Conservation (phyloP, 35 echinoderm and acorn worm species). For the Ophioderma brevispina region DNA sequence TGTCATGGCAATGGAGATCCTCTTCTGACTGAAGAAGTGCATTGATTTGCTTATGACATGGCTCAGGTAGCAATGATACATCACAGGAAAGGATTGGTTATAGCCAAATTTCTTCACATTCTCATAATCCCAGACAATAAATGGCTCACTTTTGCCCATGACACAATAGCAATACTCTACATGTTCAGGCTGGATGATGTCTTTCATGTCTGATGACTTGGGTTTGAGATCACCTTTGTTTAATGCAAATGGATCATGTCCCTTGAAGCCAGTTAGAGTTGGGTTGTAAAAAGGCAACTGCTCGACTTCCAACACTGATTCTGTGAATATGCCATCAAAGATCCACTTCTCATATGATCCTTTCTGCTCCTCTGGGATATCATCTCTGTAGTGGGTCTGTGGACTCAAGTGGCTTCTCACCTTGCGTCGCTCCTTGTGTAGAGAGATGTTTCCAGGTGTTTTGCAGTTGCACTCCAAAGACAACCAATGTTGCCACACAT, state of each 20-base stretch:
- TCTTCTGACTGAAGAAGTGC: slow-evolving; percentile 10
- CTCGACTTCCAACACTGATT: not conserved
- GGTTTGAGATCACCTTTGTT: not conserved
- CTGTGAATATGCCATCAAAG: slow-evolving; percentile 15
- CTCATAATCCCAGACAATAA: slow-evolving; percentile 58
- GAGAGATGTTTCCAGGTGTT: not conserved
- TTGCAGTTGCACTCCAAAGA: slow-evolving; percentile 7
- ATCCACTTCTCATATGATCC: slow-evolving; percentile 31
- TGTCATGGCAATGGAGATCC: slow-evolving; percentile 3
- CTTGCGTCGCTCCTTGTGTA: slow-evolving; percentile 19
- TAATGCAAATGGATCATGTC: not conserved
- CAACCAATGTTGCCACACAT: slow-evolving; percentile 55
- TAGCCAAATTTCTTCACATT: slow-evolving; percentile 16
- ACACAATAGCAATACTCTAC: slow-evolving; percentile 41
- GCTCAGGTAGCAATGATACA: slow-evolving; percentile 38
- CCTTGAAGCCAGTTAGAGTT: slow-evolving; percentile 39
- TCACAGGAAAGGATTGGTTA: not conserved
- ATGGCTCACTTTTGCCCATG: not conserved
- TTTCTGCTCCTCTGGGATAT: not conserved
- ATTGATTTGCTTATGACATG: slow-evolving; percentile 3
- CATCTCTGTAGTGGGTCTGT: not conserved
- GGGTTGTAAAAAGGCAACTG: slow-evolving; percentile 46
- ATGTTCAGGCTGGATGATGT: not conserved
- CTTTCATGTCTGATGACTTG: not conserved
- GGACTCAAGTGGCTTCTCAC: not conserved